Percentiles rank a stretch among this genome's conserved stretches.
Conservation (phyloP, 2,113 vertebrate genomes). For the Dascyllus trimaculatus region DNA sequence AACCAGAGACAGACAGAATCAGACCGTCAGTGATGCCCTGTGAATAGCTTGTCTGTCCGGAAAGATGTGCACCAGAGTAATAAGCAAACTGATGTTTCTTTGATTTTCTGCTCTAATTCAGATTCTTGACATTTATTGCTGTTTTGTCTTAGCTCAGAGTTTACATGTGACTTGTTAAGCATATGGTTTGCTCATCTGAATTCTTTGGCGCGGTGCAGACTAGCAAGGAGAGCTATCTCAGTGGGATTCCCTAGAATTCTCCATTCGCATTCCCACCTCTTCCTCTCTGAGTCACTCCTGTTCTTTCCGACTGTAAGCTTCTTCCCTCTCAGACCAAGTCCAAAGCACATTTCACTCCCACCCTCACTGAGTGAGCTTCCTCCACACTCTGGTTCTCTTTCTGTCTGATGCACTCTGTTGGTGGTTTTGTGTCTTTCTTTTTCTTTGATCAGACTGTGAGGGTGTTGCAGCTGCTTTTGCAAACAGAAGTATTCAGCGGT, state of each 20-base stretch:
- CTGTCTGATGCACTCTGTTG: slow-evolving; percentile 25
- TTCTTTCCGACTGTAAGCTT: slow-evolving; percentile 76
- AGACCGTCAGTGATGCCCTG: neutral
- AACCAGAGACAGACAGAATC: no score
- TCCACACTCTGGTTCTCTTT: slow-evolving; percentile 13
- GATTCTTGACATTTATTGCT: slow-evolving; percentile 25
- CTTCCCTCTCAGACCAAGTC: slow-evolving; percentile 51
- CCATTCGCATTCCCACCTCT: slow-evolving; percentile 73
- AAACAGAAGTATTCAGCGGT: neutral
- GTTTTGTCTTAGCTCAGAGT: slow-evolving; percentile 24
- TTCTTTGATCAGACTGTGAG: slow-evolving; percentile 2
- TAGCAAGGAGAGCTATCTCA: slow-evolving; percentile 65
- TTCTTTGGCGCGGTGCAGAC: slow-evolving; percentile 70
- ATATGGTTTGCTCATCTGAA: slow-evolving; percentile 81
- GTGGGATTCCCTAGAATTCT: slow-evolving; percentile 79
- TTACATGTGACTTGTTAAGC: slow-evolving; percentile 65
- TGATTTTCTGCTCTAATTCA: slow-evolving; percentile 13
- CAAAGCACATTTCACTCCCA: slow-evolving; percentile 67
- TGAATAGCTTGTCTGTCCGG: neutral
- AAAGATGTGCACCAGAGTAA: neutral
- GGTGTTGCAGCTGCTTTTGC: slow-evolving; percentile 3
- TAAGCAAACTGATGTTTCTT: slow-evolving; percentile 13
- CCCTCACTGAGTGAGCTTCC: slow-evolving; percentile 38
- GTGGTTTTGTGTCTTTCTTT: neutral
- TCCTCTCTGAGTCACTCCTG: slow-evolving; percentile 77